Evolutionary conservation across 2,113 vertebrate species (phyloP).

Genomic region (Sebastes fasciatus): DNA sequence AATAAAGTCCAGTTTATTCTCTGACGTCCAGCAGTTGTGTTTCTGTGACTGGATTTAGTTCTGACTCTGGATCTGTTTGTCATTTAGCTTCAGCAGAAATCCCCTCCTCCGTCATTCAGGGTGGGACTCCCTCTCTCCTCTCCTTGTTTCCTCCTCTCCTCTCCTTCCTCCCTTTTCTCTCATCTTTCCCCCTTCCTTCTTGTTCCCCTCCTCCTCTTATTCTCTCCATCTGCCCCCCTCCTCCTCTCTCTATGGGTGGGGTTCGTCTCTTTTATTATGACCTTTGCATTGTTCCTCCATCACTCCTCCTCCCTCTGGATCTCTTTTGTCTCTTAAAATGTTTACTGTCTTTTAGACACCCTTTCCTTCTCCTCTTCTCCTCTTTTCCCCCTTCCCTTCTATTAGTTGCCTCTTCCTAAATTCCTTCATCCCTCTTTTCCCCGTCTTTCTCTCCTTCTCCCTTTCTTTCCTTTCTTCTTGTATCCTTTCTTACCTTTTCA

Average conservation of each 20-base stretch:
- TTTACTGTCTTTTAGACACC: not conserved
- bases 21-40: no score
- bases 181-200: not conserved
- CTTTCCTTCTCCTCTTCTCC: not conserved
- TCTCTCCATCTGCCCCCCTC: not conserved
- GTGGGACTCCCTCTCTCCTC: slow-evolving; percentile 13
- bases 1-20: no score
- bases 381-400: not conserved
- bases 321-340: slow-evolving; percentile 14
- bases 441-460: no score
- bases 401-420: not conserved
- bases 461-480: not conserved
- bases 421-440: not conserved
- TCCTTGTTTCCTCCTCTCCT: not conserved
- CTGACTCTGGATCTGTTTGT: slow-evolving; percentile 22
- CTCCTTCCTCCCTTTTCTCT: not conserved
- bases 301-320: not conserved
- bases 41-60: no score
- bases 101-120: slow-evolving; percentile 41
- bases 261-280: slow-evolving; percentile 7
- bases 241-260: slow-evolving; percentile 13
- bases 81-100: slow-evolving; percentile 33
- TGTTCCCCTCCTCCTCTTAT: not conserved
- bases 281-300: slow-evolving; percentile 9
- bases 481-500: no score